These are phyloP conservation scores for Lordiphosa fenestrarum DNA, from an alignment of 2,888 invertebrate species.

Conservation along the genomic window DNA sequence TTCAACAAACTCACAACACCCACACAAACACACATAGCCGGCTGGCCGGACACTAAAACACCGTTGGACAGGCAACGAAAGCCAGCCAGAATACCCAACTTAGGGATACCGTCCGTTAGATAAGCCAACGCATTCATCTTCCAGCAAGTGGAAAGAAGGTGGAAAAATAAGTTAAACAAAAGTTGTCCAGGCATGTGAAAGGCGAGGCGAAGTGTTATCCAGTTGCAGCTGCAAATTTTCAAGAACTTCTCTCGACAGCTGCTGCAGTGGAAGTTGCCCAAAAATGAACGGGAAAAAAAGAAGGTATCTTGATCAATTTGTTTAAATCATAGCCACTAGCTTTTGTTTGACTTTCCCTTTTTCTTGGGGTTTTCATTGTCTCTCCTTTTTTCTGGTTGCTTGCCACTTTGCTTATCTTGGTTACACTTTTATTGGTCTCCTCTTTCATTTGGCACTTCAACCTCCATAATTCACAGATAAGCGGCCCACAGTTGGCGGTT, in stretches of 20 bases:
- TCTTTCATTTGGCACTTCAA: slow-evolving; percentile 60
- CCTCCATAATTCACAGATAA: slow-evolving; percentile 57
- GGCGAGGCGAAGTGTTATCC: slow-evolving; percentile 24
- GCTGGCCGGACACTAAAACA: slow-evolving; percentile 41
- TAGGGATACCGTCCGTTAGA: slow-evolving; percentile 50
- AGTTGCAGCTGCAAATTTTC: slow-evolving; percentile 8
- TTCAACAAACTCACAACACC: slow-evolving; percentile 24
- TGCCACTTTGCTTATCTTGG: slow-evolving; percentile 63
- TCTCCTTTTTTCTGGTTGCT: slow-evolving; percentile 27
- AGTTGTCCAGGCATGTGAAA: slow-evolving; percentile 32
- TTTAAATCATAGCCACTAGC: slow-evolving; percentile 50
- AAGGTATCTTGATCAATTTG: slow-evolving; percentile 38
- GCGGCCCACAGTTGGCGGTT: slow-evolving; percentile 21
- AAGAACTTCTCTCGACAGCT: slow-evolving; percentile 33
- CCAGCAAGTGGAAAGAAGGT: slow-evolving; percentile 14
- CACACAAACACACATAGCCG: slow-evolving; percentile 1
- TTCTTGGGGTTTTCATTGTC: slow-evolving; percentile 23
- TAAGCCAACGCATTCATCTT: slow-evolving; percentile 75
- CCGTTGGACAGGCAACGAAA: slow-evolving; percentile 64
- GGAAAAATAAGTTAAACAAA: slow-evolving; percentile 38
- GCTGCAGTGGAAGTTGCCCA: slow-evolving; percentile 35
- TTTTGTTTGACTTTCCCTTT: slow-evolving; percentile 30
- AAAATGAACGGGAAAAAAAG: slow-evolving; percentile 8
- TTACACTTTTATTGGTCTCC: slow-evolving; percentile 67
- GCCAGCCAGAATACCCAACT: slow-evolving; percentile 33